Evolutionary conservation across 2,888 invertebrate species (phyloP).

Genomic region (Heliconius hortense): DNA sequence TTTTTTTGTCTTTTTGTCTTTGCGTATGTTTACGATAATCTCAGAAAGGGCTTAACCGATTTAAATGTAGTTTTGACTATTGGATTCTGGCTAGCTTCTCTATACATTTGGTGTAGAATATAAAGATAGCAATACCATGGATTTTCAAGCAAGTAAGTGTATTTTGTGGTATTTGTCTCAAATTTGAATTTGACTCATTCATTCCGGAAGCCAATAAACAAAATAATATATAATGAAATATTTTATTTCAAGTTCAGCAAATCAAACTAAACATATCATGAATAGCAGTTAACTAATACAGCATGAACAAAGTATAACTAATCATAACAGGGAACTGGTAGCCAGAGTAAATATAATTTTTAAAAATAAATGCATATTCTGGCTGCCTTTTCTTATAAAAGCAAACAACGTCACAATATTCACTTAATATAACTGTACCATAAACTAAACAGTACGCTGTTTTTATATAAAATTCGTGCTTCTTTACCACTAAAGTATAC

Average conservation of each 20-base stretch:
- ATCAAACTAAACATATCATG: slow-evolving; percentile 41
- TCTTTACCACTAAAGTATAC: slow-evolving; percentile 8
- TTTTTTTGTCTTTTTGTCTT: too few relatives aligned
- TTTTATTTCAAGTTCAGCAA: slow-evolving; percentile 45
- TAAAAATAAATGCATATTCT: slow-evolving; percentile 36
- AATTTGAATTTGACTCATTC: background rate
- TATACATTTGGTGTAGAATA: too few relatives aligned
- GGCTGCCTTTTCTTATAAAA: slow-evolving; percentile 24
- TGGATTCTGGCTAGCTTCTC: too few relatives aligned
- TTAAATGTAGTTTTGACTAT: too few relatives aligned
- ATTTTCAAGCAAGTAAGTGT: too few relatives aligned
- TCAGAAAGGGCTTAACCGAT: too few relatives aligned
- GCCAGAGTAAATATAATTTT: slow-evolving; percentile 20
- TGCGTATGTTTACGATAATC: too few relatives aligned
- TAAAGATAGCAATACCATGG: too few relatives aligned
- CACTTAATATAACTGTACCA: background rate
- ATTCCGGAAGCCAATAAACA: slow-evolving; percentile 12
- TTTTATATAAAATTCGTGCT: slow-evolving; percentile 23
- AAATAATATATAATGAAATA: slow-evolving; percentile 32
- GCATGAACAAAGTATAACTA: slow-evolving; percentile 39
- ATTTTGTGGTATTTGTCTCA: background rate
- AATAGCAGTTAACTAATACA: slow-evolving; percentile 39
- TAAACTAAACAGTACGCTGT: slow-evolving; percentile 1
- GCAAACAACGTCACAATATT: slow-evolving; percentile 15
- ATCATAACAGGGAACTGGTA: slow-evolving; percentile 21